Percentiles rank a stretch among this genome's conserved stretches.
Conservation (phyloP, 2,797 vertebrate genomes). For the Pantherophis alleghaniensis region DNA sequence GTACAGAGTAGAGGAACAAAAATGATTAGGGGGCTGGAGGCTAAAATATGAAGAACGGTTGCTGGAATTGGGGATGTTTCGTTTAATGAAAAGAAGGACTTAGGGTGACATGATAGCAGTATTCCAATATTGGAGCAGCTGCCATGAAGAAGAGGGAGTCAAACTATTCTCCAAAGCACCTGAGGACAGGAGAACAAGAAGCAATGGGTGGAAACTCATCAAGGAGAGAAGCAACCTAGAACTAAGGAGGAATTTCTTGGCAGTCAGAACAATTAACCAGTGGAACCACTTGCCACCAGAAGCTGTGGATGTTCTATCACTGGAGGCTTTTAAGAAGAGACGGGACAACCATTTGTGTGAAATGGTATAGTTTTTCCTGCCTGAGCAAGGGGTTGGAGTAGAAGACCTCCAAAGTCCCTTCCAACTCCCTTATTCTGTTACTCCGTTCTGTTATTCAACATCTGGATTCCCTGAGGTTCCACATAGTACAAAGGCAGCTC, state of each 20-base stretch:
- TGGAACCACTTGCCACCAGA: background rate
- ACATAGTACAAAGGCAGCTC: background rate
- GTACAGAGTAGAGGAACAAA: background rate
- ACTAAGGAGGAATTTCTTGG: background rate
- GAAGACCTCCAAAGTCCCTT: background rate
- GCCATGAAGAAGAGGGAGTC: background rate
- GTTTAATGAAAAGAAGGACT: background rate
- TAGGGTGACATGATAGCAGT: background rate
- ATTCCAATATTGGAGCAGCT: rapidly evolving
- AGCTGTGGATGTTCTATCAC: rapidly evolving
- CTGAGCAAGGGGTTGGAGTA: background rate
- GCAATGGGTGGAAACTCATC: rapidly evolving
- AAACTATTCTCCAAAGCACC: background rate
- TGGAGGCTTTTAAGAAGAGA: background rate
- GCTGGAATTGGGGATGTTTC: background rate
- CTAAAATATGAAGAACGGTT: background rate
- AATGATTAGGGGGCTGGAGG: background rate
- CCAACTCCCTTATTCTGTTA: background rate
- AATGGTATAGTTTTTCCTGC: background rate
- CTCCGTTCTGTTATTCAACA: background rate
- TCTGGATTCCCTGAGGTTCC: background rate
- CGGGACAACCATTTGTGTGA: background rate
- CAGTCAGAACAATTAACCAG: background rate
- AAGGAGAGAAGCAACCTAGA: background rate
- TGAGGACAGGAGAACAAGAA: background rate